Evolutionary conservation across 2,888 invertebrate species (phyloP), one percentile per base, ranked within the genome.

Genomic region (Linnaemya vulpina): DNA sequence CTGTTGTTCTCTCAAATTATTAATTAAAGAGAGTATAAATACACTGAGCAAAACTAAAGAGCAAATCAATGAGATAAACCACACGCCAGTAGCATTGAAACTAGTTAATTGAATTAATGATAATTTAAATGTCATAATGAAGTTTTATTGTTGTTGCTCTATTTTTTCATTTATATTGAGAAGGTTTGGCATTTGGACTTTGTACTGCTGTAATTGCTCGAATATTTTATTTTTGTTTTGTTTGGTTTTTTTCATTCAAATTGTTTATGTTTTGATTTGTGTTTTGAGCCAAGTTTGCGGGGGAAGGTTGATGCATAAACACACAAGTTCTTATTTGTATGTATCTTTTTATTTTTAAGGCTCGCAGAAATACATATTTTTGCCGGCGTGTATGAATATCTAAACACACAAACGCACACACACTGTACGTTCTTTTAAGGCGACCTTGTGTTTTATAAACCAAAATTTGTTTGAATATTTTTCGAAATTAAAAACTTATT

Each of bases 111-210:
- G 7, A 49, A 17, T 17, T 2, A 49, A 49, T 49, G 49, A 49
- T 49, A 17, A 49, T 49, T 49, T 49, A 9, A 49, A 49, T 49
- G 17, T 49, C 49, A 55, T 55, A 3, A 55, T 30, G 55, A 63
- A 43, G 3, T 22, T 63, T 22, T 63, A 11, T 43, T 63, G 11
- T 62, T 20, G 7, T 10, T 38, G 40, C 40, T 40, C 22, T 63
- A 13, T 7, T 43, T 22, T 63, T 22, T 15, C 3, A 11, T 46
- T 63, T 22, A 8, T 25, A 15, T 25, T 22, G 8, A 7, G 17
- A 40, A 11, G 40, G 11, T 13, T 15, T 22, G 25, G 10, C 40
- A 15, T 40, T 35, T 67, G 35, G 49, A 35, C 35, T 51, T 49
- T 65, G 65, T 1, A 46, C 46, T 4, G 11, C 38, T 22, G 22